These are phyloP conservation scores for Eurypyga helias DNA, from an alignment of 2,113 vertebrate species.

Conservation along the genomic window DNA sequence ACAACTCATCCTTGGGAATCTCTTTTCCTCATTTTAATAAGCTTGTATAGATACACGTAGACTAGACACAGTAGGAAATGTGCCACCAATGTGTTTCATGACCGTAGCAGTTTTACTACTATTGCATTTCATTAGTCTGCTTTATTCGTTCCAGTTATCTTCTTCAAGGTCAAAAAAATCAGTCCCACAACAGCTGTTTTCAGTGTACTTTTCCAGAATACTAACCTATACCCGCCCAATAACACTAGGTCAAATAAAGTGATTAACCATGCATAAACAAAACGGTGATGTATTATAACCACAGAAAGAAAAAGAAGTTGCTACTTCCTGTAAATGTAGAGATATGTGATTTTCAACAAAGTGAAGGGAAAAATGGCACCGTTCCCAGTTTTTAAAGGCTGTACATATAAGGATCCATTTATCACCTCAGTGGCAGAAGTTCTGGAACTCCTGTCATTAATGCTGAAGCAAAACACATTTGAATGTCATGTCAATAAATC, in stretches of 20 bases:
- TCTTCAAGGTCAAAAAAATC: slow-evolving; percentile 29
- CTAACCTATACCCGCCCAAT: neutral
- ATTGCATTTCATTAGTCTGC: slow-evolving; percentile 12
- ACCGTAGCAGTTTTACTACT: neutral
- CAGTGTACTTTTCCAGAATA: neutral
- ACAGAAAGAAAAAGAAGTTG: neutral
- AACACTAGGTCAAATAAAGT: neutral
- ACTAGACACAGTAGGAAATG: neutral
- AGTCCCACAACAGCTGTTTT: neutral
- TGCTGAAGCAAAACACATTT: slow-evolving; percentile 61
- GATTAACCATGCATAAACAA: slow-evolving; percentile 6
- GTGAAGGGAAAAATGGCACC: neutral
- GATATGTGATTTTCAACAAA: slow-evolving; percentile 22
- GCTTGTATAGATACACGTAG: neutral
- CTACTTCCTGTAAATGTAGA: slow-evolving; percentile 26
- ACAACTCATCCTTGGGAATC: neutral
- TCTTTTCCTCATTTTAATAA: neutral
- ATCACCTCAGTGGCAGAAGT: slow-evolving; percentile 45
- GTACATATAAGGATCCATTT: neutral
- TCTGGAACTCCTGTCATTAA: slow-evolving; percentile 48
- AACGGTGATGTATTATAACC: neutral
- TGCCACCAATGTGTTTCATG: neutral
- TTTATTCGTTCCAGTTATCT: slow-evolving; percentile 23
- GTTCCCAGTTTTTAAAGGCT: slow-evolving; percentile 26
- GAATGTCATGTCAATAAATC: slow-evolving; percentile 62